These are phyloP conservation scores for Psammodynastes pulverulentus DNA, from an alignment of 2,113 vertebrate species.

Conservation along the genomic window DNA sequence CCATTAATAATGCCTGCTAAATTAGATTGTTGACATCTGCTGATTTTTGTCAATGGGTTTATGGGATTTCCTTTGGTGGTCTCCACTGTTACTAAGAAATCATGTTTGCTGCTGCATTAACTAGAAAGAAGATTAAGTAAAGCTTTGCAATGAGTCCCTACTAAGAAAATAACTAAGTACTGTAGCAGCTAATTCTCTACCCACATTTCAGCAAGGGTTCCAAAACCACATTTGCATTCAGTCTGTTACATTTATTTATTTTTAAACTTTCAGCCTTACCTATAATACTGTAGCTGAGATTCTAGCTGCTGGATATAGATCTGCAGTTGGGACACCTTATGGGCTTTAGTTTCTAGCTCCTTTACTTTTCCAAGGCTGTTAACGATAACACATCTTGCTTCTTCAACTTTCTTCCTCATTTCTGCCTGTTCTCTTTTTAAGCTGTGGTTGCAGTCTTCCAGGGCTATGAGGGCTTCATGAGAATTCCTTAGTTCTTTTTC, in stretches of 20 bases:
- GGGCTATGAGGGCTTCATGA: conserved; percentile 66
- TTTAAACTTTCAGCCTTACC: conserved; percentile 66
- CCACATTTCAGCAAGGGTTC: background rate
- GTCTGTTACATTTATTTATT: background rate
- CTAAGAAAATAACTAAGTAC: background rate
- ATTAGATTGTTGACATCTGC: conserved; percentile 40
- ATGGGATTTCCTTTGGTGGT: conserved; percentile 37
- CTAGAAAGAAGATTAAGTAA: conserved; percentile 33
- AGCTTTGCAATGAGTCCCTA: background rate
- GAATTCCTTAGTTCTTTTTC: conserved; percentile 80
- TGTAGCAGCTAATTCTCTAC: conserved; percentile 11
- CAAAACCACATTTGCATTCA: background rate
- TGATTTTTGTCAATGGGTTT: conserved; percentile 15
- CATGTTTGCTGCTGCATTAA: conserved; percentile 28
- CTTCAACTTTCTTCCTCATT: conserved; percentile 86
- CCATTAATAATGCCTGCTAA: conserved; percentile 43
- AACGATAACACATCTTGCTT: conserved; percentile 79
- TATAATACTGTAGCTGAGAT: conserved; percentile 78
- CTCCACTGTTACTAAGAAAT: conserved; percentile 21
- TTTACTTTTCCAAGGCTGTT: conserved; percentile 85
- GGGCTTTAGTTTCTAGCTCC: conserved; percentile 84
- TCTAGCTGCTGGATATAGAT: conserved; percentile 78
- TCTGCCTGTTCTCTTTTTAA: conserved; percentile 80
- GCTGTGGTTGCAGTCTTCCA: conserved; percentile 78
- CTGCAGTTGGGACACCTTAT: conserved; percentile 76